A percentile compares a stretch with the other conserved stretches of the same genome.
Evolutionary conservation across 2,888 invertebrate species (phyloP).

Genomic region (Acronicta aceris): DNA sequence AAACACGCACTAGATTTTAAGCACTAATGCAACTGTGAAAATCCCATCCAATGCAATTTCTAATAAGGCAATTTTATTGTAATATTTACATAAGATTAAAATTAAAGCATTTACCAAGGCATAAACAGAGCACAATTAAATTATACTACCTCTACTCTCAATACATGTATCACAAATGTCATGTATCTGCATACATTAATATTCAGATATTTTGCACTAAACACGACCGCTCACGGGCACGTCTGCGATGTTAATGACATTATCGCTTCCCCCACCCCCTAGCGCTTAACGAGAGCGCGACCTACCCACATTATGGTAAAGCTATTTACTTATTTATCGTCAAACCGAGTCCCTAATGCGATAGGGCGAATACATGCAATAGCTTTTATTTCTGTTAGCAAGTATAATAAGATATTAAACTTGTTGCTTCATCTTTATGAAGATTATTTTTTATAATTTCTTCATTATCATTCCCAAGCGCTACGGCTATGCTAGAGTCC

Average conservation of each 20-base stretch:
- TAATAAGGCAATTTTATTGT: too few species aligned
- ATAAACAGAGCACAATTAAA: constrained; percentile 30
- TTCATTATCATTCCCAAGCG: too few species aligned
- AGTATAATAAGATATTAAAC: not conserved
- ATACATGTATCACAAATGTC: constrained; percentile 6
- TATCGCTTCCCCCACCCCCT: constrained; percentile 32
- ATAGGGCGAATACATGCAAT: constrained; percentile 24
- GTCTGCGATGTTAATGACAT: constrained; percentile 46
- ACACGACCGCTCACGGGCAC: constrained; percentile 34
- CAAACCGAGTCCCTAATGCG: constrained; percentile 7
- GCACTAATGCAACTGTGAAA: too few species aligned
- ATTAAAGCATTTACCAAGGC: not conserved
- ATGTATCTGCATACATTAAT: constrained; percentile 43
- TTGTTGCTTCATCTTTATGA: not conserved
- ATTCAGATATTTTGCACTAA: constrained; percentile 28
- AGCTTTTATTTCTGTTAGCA: constrained; percentile 26
- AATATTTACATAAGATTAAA: too few species aligned
- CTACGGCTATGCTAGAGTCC: too few species aligned
- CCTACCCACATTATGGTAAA: constrained; percentile 46
- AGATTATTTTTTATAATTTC: constrained; percentile 6
- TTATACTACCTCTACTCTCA: constrained; percentile 10
- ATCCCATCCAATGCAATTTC: too few species aligned
- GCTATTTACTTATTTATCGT: constrained; percentile 45
- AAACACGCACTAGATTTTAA: too few species aligned
- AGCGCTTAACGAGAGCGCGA: constrained; percentile 36